Evolutionary conservation across 2,113 vertebrate species (phyloP), one percentile per base, ranked within the genome.

Genomic region (Corythornis vintsioides): DNA sequence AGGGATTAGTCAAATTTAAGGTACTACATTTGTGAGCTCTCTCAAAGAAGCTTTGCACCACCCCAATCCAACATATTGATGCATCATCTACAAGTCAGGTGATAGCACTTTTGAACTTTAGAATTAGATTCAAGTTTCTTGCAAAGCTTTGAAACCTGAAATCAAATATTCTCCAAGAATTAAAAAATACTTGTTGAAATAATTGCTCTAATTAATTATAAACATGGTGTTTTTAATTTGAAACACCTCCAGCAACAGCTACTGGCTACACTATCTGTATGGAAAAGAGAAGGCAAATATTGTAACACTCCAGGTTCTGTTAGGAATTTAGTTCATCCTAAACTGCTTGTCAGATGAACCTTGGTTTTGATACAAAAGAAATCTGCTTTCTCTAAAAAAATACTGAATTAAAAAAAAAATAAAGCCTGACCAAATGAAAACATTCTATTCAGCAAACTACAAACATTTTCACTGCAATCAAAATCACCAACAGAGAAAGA

Each of bases 211-310:
- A n/a, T 57, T 66, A 53, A 73, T 7, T 10, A 72, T 33, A 78
- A 84, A 24, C 3, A 12, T 0, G 1, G 25, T 64, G 47, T 0
- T 50, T 86, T 83, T 38, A 53, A 31, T 8, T 55, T 22, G 15
- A 86, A 86, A 81, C 11, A 83, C 11, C 31, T 75, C 81, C 33
- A 71, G 47, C 16, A 67, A 52, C 10, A 66, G 25, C 40, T 67
- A 74, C 22, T 67, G 24, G 13, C 15, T 29, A 29, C 6, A 45
- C 4, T 38, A 25, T 17, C 50, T 59, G 20, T 9, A 57, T 6
- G 24, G 53, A 91, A 81, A 78, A 55, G 8, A 81, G 43, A 95
- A 93, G 91, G 81, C 84, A 95, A 93, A 78, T 52, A 72, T 20
- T 28, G 11, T 31, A 94, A 86, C 13, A 25, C 40, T 69, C 84